These are phyloP conservation scores for Nebria ingens DNA, from an alignment of 1,140 invertebrate species.

Conservation along the genomic window DNA sequence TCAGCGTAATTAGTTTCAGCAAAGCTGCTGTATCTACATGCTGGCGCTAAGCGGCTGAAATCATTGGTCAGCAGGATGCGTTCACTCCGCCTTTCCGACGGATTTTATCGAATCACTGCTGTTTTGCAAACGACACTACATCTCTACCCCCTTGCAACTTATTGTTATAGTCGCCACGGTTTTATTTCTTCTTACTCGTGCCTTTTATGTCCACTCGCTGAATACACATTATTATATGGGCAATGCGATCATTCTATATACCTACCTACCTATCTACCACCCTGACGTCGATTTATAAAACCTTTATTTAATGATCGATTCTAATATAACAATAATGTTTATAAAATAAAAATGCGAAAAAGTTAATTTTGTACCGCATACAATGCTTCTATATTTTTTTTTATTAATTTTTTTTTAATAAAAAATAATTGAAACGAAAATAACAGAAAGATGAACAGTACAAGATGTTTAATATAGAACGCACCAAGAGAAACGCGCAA, in stretches of 20 bases:
- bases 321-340: too few species aligned
- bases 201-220: not conserved
- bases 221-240: too few species aligned
- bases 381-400: not conserved
- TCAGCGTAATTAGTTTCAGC: constrained; percentile 54
- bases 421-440: too few species aligned
- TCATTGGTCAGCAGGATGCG: constrained; percentile 32
- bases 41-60: constrained; percentile 27
- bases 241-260: too few species aligned
- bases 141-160: not conserved
- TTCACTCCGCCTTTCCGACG: constrained; percentile 30
- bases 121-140: not conserved
- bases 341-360: not conserved
- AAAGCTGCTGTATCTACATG: constrained; percentile 36
- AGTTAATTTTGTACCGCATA: not conserved
- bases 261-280: too few species aligned
- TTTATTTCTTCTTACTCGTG: not conserved
- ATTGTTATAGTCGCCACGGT: not conserved
- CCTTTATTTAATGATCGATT: too few species aligned
- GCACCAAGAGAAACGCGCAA: too few species aligned
- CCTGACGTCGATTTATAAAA: too few species aligned
- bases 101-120: constrained; percentile 25
- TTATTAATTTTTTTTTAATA: not conserved
- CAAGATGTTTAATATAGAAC: too few species aligned
- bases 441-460: too few species aligned